Conservation (phyloP, 2,113 vertebrate species). For the Hiodon alosoides region DNA sequence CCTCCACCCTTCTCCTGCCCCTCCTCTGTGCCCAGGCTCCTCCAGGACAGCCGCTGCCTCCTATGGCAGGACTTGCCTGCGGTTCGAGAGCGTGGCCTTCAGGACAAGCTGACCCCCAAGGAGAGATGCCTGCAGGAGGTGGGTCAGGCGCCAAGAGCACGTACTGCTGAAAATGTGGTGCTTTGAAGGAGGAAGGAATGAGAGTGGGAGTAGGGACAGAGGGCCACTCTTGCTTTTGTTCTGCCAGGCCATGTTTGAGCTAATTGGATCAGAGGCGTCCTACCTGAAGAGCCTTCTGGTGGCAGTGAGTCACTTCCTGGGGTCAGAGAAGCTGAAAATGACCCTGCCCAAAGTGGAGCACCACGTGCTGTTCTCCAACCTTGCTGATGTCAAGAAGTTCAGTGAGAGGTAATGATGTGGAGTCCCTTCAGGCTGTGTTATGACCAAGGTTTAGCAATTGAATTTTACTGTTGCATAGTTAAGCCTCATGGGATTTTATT, state of each 20-base stretch:
- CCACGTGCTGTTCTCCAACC: conserved; percentile 69
- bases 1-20: background rate
- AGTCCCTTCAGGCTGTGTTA: background rate
- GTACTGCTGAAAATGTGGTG: too few species aligned
- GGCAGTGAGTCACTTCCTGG: conserved; percentile 58
- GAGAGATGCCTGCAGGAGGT: conserved; percentile 69
- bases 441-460: background rate
- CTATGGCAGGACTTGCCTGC: conserved; percentile 66
- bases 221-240: background rate
- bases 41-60: conserved; percentile 39
- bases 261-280: conserved; percentile 68
- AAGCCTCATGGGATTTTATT: background rate
- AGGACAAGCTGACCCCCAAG: conserved; percentile 39
- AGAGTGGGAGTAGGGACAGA: background rate
- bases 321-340: conserved; percentile 42
- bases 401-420: conserved; percentile 58
- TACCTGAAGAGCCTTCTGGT: conserved; percentile 66
- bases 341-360: conserved; percentile 53
- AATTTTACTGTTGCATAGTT: background rate
- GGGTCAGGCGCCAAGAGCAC: background rate
- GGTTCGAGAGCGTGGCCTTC: conserved; percentile 55
- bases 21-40: background rate
- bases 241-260: conserved; percentile 64
- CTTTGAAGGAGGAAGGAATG: background rate
- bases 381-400: conserved; percentile 48